These are phyloP conservation scores for Troides oblongomaculatus DNA, from an alignment of 2,888 invertebrate genomes.

Conservation along the genomic window DNA sequence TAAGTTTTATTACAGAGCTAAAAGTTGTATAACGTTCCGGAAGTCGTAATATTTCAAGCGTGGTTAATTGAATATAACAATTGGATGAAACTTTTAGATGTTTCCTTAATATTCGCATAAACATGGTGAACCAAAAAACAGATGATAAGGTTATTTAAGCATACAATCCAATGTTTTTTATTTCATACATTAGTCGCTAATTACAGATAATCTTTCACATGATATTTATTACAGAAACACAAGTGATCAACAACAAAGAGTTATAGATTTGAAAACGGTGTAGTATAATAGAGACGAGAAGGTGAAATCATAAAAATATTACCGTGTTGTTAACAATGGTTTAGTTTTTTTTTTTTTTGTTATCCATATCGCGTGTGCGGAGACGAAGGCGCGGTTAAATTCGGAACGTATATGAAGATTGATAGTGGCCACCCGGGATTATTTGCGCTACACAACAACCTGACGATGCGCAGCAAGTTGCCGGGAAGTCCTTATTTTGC, in stretches of 20 bases:
- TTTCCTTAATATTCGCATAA: neutral
- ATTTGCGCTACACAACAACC: constrained; percentile 62
- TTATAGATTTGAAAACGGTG: neutral
- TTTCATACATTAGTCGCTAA: too few relatives aligned
- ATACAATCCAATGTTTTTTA: too few relatives aligned
- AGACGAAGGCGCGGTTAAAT: constrained; percentile 50
- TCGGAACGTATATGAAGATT: constrained; percentile 68
- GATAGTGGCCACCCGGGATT: constrained; percentile 64
- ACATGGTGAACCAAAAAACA: neutral
- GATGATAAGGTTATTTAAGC: neutral
- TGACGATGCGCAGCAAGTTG: constrained; percentile 47
- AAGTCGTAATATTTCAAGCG: constrained; percentile 3
- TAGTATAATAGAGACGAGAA: neutral
- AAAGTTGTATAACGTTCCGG: neutral
- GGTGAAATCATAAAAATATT: neutral
- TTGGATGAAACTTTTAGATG: neutral
- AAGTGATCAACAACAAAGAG: too few relatives aligned
- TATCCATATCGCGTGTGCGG: constrained; percentile 38
- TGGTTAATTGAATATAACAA: constrained; percentile 5
- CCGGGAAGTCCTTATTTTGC: constrained; percentile 62
- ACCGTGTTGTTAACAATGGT: neutral
- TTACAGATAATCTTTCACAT: too few relatives aligned
- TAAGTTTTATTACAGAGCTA: neutral
- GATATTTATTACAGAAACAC: too few relatives aligned
- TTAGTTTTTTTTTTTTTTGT: constrained; percentile 41